Percentiles rank a stretch among this genome's conserved stretches.
phyloP scores from a whole-genome alignment of 2,888 invertebrate genomes.

The Adelognathus sp. region DNA sequence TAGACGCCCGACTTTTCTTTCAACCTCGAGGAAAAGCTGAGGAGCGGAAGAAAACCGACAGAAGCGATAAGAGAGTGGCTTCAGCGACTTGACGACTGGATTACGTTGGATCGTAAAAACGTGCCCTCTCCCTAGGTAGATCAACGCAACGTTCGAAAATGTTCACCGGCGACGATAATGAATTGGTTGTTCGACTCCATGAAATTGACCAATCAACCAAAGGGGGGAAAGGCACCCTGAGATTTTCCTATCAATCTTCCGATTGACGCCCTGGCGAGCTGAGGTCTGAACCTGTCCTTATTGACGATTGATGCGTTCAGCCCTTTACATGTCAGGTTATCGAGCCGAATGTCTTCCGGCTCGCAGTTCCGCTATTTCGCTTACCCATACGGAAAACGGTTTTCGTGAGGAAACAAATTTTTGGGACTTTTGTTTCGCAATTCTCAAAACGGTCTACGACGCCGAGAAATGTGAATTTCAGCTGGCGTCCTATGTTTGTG shows the following conservation, averaged over 20 bases:
- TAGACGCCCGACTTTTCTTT: slow-evolving; percentile 59
- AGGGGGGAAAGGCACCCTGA: slow-evolving; percentile 63
- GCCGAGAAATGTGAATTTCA: too few relatives aligned
- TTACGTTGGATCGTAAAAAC: slow-evolving; percentile 63
- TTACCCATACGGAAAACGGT: slow-evolving; percentile 14
- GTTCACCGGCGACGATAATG: slow-evolving; percentile 72
- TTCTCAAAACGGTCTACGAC: too few relatives aligned
- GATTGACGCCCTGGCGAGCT: slow-evolving; percentile 56
- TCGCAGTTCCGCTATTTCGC: slow-evolving; percentile 11
- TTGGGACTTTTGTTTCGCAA: too few relatives aligned
- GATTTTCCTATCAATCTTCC: slow-evolving; percentile 70
- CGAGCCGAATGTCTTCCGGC: slow-evolving; percentile 43
- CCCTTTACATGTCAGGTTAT: slow-evolving; percentile 39
- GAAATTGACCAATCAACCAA: slow-evolving; percentile 77
- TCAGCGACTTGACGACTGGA: slow-evolving; percentile 69
- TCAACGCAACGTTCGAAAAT: slow-evolving; percentile 61
- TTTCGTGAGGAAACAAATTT: slow-evolving; percentile 48
- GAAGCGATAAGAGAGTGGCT: neutral
- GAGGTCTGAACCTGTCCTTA: slow-evolving; percentile 14
- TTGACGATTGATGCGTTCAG: slow-evolving; percentile 47
- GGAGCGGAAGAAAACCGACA: neutral
- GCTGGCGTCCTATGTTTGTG: too few relatives aligned
- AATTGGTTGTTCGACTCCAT: slow-evolving; percentile 78
- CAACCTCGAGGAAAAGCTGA: neutral
- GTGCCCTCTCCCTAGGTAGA: slow-evolving; percentile 9